These are phyloP conservation scores for Sebastes wilsoni DNA, from an alignment of 2,797 vertebrate species.

Conservation along the genomic window DNA sequence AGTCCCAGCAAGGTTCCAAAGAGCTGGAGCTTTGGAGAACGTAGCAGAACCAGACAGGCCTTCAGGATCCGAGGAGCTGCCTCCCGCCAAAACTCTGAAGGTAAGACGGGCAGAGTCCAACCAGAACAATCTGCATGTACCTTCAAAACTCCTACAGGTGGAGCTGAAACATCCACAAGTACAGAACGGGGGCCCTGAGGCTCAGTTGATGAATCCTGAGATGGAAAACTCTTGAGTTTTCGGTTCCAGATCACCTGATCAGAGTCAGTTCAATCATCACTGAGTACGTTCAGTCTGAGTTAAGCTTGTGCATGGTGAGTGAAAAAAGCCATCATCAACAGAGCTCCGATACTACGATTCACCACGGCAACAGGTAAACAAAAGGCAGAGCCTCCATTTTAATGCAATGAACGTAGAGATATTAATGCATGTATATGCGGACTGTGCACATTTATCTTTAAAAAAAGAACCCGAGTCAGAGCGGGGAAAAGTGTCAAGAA, in stretches of 20 bases:
- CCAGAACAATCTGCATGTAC: background rate
- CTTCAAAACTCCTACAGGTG: background rate
- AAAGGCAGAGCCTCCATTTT: background rate
- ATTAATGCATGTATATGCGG: background rate
- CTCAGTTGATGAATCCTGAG: too few species aligned
- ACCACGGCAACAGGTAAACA: background rate
- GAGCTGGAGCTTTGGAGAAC: slow-evolving; percentile 96
- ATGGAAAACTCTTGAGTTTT: too few species aligned
- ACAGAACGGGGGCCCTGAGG: too few species aligned
- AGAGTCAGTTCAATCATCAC: background rate
- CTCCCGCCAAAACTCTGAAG: slow-evolving; percentile 96
- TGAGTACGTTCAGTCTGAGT: background rate
- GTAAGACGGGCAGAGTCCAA: slow-evolving; percentile 72
- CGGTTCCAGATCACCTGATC: background rate
- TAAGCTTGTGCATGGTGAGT: background rate
- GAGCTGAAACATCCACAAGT: background rate
- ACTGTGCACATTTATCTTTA: too few species aligned
- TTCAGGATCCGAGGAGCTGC: slow-evolving; percentile 94
- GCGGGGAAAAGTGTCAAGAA: background rate
- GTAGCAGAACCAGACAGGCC: slow-evolving; percentile 89
- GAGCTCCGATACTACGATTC: background rate
- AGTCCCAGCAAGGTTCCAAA: slow-evolving; percentile 97
- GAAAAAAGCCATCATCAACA: background rate
- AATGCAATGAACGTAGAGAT: background rate
- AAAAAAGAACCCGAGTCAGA: too few species aligned